Evolutionary conservation across 2,888 invertebrate species (phyloP), one percentile per base, ranked within the genome.

Genomic region (Orchestes rusci): DNA sequence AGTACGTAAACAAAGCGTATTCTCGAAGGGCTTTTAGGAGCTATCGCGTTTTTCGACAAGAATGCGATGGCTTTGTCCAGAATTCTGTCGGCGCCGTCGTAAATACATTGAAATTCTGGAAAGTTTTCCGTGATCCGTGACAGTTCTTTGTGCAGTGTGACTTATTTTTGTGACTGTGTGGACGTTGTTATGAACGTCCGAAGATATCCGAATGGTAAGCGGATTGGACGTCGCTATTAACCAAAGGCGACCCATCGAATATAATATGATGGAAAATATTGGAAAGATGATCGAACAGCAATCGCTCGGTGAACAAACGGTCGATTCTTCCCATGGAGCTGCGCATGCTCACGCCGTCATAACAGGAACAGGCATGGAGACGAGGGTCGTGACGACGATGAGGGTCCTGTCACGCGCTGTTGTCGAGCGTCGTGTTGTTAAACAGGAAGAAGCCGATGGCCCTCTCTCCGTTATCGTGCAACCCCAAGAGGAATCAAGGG

Each of bases 221-320:
- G 46, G 47, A 47, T 45, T 43, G 46, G 47, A 45, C 30, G 46
- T 51, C 49, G 46, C 43, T 29, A 19, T 34, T 37, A 46, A 38
- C 36, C 30, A 40, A 50, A 43, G 53, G 55, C 49, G 4, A 38
- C 55, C 54, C 52, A 52, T 51, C 53, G 52, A 53, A 54, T 50
- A 56, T 59, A 60, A 58, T 59, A 64, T 68, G 66, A 76, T 76
- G 75, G 75, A 76, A 62, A 73, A 74, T 60, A 72, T 76, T 62
- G 74, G 72, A 61, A 75, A 75, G 60, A 75, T 76, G 68, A 74
- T 76, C 61, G 74, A 75, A 63, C 23, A 73, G 61, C 74, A 73
- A 63, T 65, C 72, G 56, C 68, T 74, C 55, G 70, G 69, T 59
- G 73, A 74, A 60, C 71, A 74, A 51, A 67, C 69, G 65, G 68